Percentiles rank a stretch among this genome's conserved stretches.
Conservation (phyloP, 1,140 invertebrate species). For the Drosophila pruinosa region DNA sequence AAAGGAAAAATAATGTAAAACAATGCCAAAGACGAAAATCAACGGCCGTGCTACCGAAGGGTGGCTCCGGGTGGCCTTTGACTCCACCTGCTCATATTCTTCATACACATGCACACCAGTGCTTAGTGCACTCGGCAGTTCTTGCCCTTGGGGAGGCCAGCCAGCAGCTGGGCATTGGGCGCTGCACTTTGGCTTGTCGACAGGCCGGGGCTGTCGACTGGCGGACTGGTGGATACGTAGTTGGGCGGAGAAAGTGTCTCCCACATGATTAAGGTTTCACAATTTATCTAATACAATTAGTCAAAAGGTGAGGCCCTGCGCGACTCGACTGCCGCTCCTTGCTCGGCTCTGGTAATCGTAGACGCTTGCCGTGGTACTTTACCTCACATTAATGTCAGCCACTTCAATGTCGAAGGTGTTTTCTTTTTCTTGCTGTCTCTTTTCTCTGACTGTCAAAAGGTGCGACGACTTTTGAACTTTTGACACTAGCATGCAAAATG, state of each 20-base stretch:
- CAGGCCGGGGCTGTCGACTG: not conserved
- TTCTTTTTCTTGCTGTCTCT: not conserved
- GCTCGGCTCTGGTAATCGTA: constrained; percentile 60
- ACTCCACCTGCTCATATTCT: constrained; percentile 4
- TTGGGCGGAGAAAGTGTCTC: constrained; percentile 15
- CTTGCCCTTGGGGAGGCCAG: not conserved
- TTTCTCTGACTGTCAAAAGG: constrained; percentile 25
- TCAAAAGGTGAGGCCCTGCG: constrained; percentile 56
- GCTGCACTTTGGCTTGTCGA: constrained; percentile 46
- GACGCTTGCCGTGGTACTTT: constrained; percentile 48
- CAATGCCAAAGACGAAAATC: constrained; percentile 50
- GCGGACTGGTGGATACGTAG: no score
- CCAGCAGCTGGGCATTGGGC: not conserved
- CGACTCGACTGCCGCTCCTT: constrained; percentile 11
- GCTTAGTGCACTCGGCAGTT: constrained; percentile 50
- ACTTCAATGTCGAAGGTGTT: constrained; percentile 26
- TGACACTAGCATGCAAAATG: constrained; percentile 49
- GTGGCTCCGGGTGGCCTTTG: not conserved
- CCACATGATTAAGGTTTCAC: constrained; percentile 78
- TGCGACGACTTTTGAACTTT: constrained; percentile 69
- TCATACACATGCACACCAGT: not conserved
- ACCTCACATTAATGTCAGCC: constrained; percentile 52
- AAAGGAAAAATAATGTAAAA: constrained; percentile 61
- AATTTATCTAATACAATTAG: constrained; percentile 82
- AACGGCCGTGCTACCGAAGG: constrained; percentile 8